Evolutionary conservation across 1,140 invertebrate genomes (phyloP).

Genomic region (Drosophila lini): DNA sequence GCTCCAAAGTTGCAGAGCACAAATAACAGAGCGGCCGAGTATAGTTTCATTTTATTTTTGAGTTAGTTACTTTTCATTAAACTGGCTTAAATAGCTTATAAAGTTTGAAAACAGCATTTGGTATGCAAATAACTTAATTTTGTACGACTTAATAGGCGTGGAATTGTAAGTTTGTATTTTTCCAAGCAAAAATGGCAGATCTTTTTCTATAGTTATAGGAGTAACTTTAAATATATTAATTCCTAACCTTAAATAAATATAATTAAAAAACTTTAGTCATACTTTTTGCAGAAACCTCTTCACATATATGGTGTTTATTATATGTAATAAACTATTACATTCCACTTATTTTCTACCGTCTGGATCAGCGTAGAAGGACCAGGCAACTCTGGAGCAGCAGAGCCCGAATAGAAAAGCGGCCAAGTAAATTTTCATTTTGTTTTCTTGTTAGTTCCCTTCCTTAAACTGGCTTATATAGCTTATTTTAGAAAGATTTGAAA

Average conservation of each 20-base stretch:
- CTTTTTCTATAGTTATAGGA: too few species aligned
- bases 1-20: constrained; percentile 7
- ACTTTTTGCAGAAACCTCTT: background rate
- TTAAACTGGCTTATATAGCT: background rate
- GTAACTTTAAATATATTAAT: too few species aligned
- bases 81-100: background rate
- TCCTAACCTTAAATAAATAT: background rate
- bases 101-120: background rate
- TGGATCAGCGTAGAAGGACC: background rate
- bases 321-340: background rate
- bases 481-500: background rate
- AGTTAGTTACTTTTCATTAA: background rate
- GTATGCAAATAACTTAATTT: background rate
- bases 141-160: background rate
- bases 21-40: background rate
- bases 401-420: constrained; percentile 2
- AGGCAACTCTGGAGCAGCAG: background rate
- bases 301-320: background rate
- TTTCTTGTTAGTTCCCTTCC: background rate
- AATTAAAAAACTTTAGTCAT: too few species aligned
- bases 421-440: background rate
- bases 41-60: constrained; percentile 2
- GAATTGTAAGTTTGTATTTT: too few species aligned
- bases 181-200: too few species aligned
- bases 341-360: background rate